A percentile compares a stretch with the other conserved stretches of the same genome.
Evolutionary conservation across 2,797 vertebrate species (phyloP).

Genomic region (Pelobates cultripes): DNA sequence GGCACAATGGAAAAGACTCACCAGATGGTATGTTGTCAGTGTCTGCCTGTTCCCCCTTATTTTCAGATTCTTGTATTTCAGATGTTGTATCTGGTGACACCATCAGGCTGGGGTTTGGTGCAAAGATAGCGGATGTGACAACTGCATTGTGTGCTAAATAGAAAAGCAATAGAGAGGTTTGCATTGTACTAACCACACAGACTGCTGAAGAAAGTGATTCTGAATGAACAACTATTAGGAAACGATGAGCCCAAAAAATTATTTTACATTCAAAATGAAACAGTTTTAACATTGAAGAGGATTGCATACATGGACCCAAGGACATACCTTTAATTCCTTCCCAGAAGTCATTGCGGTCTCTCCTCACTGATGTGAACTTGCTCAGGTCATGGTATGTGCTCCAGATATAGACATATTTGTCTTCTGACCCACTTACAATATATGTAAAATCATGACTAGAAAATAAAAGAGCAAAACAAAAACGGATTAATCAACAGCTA

Average conservation of each 20-base stretch:
- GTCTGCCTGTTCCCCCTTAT: conserved; percentile 72
- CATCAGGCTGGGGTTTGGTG: conserved; percentile 92
- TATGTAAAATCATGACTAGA: conserved; percentile 95
- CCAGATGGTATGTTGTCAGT: conserved; percentile 90
- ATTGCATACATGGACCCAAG: neutral
- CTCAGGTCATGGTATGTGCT: conserved; percentile 98
- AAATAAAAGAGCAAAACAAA: conserved; percentile 32
- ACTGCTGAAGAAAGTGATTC: too few relatives aligned
- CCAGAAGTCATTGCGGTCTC: conserved; percentile 99
- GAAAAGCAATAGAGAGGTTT: conserved; percentile 31
- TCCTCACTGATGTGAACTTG: conserved; percentile 96
- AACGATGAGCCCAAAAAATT: too few relatives aligned
- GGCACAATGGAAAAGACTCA: conserved; percentile 61
- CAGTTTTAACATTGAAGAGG: too few relatives aligned
- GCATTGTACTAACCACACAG: neutral
- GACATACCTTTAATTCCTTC: conserved; percentile 97
- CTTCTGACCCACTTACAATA: conserved; percentile 97
- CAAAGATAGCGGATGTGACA: conserved; percentile 96
- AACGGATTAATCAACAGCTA: too few relatives aligned
- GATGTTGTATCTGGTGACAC: conserved; percentile 80
- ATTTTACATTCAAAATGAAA: too few relatives aligned
- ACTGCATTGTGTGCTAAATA: conserved; percentile 93
- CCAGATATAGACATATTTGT: conserved; percentile 98
- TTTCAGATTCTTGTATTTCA: conserved; percentile 87
- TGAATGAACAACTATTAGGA: too few relatives aligned